Base-by-base conservation (phyloP, 2,797 vertebrate species). In the Naso thynnoides region DNA sequence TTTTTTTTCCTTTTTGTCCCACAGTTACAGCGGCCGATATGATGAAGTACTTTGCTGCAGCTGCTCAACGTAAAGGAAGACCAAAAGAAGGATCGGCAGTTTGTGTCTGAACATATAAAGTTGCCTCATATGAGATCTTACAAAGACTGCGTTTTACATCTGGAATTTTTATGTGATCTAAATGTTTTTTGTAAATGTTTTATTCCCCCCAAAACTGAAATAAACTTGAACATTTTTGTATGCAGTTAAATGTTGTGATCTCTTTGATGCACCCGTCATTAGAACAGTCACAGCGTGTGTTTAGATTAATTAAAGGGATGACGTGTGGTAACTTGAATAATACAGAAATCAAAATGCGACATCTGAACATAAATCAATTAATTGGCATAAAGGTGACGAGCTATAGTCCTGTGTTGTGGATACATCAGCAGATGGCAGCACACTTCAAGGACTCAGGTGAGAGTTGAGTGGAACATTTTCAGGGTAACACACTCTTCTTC, bases 11-110 rank as follows among this genome's bases (percentile, higher is more conserved):
- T 64, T 21, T 78, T 23, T 75, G 56, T 61, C 80, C 33, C 55
- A 39, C 90, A 95, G 95, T 89, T 95, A 95, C 92, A 95, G 92
- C 7, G 93, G 93, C 3, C 91, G 64, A 23, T 95, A 95, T 45
- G 95, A 95, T 77, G 88, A 92, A 78, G 86, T 94, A 3, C 76
- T 94, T 1, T 95, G 95, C 89, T 93, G 92, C 85, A 74, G 89
- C 66, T 95, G 95, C 64, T 90, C 91, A 0, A 91, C 91, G 18
- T 94, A 85, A 90, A 78, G 45, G 48, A 73, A 5, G 24, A 64
- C 64, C 23, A n/a, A 6, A 55, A 18, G 36, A 65, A 0, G n/a
- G 50, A 53, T 44, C 33, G 0, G 55, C 38, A 70, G 42, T 62
- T 69, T 56, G 29, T 49, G 48, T 61, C 71, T 80, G 62, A 83